Evolutionary conservation across 2,888 invertebrate species (phyloP), one percentile per base, ranked within the genome.

Genomic region (Sicus ferrugineus): DNA sequence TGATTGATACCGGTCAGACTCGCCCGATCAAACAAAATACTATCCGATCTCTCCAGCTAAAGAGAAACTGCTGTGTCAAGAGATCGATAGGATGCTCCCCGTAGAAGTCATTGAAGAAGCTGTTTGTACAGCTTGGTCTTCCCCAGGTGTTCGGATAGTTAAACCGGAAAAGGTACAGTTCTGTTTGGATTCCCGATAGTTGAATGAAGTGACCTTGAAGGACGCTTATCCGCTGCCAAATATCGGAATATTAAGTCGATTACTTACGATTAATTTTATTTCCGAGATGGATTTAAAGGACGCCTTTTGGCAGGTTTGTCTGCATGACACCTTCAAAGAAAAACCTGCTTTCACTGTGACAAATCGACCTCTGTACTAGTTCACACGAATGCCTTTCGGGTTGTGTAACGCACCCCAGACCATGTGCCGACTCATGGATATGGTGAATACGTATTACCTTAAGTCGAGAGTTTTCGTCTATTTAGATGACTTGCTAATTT

Each of bases 71-170:
- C 21, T 71, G 2, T 71, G 59, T 23, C 30, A 42, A 21, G 71
- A 71, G 23, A 42, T 71, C 5, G 71, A 71, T 48, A 28, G 67
- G 11, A 68, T 71, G 71, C n/a, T 71, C n/a, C 9, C 26, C 3
- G 19, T 58, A 26, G 69, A 64, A 14, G 74, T 81, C 0, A 75
- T 81, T 1, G 79, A 80, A 52, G 75, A 74, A 26, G 76, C 76
- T 0, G 19, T 30, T 1, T 42, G 31, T 9, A 31, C 64, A 1
- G 61, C 61, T 16, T 70, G 70, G 70, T 66, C 65, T 4, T 69
- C n/a, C 69, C 69, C 69, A 31, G 54, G 26, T 2, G 69, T 69
- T 4, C 48, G 58, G 2, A 30, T 64, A 11, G 5, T 21, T 16
- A 64, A 65, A 42, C 59, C 64, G 1, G 65, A 38, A 21, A 69